Conservation (phyloP, 2,113 vertebrate species). For the Lasiurus borealis region DNA sequence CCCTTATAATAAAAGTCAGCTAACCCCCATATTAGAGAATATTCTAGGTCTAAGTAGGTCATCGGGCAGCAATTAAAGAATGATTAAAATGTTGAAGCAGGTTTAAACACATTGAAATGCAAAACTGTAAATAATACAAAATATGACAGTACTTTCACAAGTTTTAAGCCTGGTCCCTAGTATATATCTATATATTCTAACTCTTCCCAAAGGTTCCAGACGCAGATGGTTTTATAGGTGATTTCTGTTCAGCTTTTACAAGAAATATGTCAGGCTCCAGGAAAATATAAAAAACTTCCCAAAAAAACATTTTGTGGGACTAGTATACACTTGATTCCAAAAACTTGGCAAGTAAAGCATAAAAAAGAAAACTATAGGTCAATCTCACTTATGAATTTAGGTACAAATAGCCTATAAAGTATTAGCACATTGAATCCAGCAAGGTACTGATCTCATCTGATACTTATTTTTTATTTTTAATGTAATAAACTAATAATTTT, state of each 20-base stretch:
- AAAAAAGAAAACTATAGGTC: conserved; percentile 9
- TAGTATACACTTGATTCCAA: neutral
- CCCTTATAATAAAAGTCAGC: neutral
- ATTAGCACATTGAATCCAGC: neutral
- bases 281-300: neutral
- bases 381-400: neutral
- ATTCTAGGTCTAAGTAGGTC: neutral
- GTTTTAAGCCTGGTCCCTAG: neutral
- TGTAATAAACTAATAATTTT: neutral
- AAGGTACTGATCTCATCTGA: neutral
- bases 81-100: neutral
- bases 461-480: neutral
- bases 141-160: neutral
- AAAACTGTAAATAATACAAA: conserved; percentile 36
- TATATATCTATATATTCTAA: neutral
- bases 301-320: neutral
- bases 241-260: neutral
- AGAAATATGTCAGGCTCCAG: neutral
- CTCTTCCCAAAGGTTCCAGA: neutral
- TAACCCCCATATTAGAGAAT: neutral
- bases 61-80: neutral
- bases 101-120: neutral
- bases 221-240: neutral
- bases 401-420: neutral
- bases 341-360: conserved; percentile 19